A percentile compares a stretch with the other conserved stretches of the same genome.
These are phyloP conservation scores for Drosophila putrida DNA, from an alignment of 2,888 invertebrate species.

Conservation along the genomic window DNA sequence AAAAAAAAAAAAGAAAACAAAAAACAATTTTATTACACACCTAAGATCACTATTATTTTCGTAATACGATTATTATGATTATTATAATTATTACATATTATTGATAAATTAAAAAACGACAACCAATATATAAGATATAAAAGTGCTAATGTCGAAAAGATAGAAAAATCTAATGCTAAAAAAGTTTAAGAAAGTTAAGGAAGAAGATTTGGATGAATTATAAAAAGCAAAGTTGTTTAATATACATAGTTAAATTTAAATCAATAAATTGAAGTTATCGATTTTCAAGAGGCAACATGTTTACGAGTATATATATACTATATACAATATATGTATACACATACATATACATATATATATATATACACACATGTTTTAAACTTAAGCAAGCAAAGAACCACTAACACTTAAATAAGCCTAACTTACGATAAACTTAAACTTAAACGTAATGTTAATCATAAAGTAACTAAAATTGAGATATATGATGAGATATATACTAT, in stretches of 20 bases:
- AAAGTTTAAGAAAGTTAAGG: slow-evolving; percentile 37
- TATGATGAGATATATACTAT: slow-evolving; percentile 59
- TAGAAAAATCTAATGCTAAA: slow-evolving; percentile 47
- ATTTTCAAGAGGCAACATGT: slow-evolving; percentile 65
- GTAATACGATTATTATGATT: slow-evolving; percentile 70
- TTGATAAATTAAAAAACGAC: slow-evolving; percentile 29
- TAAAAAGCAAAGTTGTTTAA: slow-evolving; percentile 43
- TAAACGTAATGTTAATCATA: slow-evolving; percentile 62
- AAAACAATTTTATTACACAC: slow-evolving; percentile 58
- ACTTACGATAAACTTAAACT: slow-evolving; percentile 67
- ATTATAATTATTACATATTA: slow-evolving; percentile 60
- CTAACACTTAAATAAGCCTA: slow-evolving; percentile 78
- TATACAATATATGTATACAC: slow-evolving; percentile 55
- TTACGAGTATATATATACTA: slow-evolving; percentile 68
- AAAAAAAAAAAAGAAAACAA: slow-evolving; percentile 45
- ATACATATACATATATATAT: slow-evolving; percentile 48
- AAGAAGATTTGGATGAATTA: not conserved
- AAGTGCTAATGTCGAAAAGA: slow-evolving; percentile 63
- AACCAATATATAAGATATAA: slow-evolving; percentile 28
- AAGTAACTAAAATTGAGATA: slow-evolving; percentile 58
- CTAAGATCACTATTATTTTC: slow-evolving; percentile 73
- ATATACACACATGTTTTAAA: slow-evolving; percentile 58
- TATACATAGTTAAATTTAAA: slow-evolving; percentile 62
- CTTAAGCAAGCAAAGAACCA: slow-evolving; percentile 81
- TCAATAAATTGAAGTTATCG: slow-evolving; percentile 60